Evolutionary conservation across 2,888 invertebrate species (phyloP), one percentile per base, ranked within the genome.

Genomic region (Dione juno): DNA sequence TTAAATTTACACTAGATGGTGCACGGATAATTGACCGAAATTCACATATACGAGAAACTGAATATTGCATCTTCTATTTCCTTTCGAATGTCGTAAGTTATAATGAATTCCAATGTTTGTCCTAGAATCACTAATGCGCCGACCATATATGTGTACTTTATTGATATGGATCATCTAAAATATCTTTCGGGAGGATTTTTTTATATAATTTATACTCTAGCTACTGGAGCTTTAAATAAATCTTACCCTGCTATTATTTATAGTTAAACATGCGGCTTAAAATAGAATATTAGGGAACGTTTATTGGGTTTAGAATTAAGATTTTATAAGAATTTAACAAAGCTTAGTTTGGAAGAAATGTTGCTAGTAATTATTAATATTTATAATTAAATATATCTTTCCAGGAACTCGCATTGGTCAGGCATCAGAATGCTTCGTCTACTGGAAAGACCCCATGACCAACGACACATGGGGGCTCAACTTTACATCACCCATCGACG

Each of bases 391-490:
- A 16, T 48, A 37, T 48, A 35, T 66, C 3, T 50, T 91, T 94
- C 37, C 87, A 98, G 99, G 98, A 71, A 99, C 99, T 67, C 95
- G 98, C 80, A 97, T 99, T 86, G 98, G 98, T 28, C 99, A 99
- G 93, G 99, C 99, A 53, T 99, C 99, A 50, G 99, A 99, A 94
- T 99, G 99, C 92, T 99, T 99, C 92, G 98, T 99, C 71, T 99
- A 99, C 91, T 99, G 99, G 99, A 98, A 98, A 88, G 99, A 99
- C 92, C 97, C 98, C 63, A 97, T 97, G 96, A 98, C 97, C 82
- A 97, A 97, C 90, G 98, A 98, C 90, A 99, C 99, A 54, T 99
- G 99, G 99, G 99, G 99, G 73, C 95, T 99, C 77, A 99, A 99
- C 93, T 99, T 99, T 87, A 99, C 99, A 67, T 98, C 98, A 70